These are phyloP conservation scores for Heliconius hewitsoni DNA, from an alignment of 1,140 invertebrate species.

Conservation along the genomic window DNA sequence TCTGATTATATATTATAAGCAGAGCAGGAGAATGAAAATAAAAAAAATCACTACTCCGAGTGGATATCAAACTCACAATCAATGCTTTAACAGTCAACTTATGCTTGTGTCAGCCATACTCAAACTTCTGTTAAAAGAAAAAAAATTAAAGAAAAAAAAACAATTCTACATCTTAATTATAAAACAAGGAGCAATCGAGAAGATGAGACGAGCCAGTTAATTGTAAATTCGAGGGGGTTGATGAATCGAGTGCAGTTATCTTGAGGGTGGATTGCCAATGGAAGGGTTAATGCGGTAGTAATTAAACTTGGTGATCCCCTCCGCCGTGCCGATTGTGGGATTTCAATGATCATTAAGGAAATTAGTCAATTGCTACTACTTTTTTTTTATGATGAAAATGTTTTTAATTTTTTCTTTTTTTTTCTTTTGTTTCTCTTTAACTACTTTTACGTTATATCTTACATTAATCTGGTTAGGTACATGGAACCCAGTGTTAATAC, in stretches of 20 bases:
- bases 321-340: constrained; percentile 18
- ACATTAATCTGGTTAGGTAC: no score
- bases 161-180: neutral
- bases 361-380: neutral
- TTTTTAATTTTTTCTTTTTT: no score
- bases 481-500: no score
- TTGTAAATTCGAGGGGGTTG: constrained; percentile 10
- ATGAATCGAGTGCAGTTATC: constrained; percentile 60
- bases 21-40: no score
- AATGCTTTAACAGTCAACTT: no score
- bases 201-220: constrained; percentile 1
- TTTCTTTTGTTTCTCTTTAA: no score
- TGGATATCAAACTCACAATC: no score
- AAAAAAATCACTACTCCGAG: no score
- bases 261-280: constrained; percentile 44
- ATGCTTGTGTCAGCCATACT: no score
- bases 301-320: constrained; percentile 57
- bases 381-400: neutral
- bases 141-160: neutral
- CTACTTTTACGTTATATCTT: no score
- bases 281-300: constrained; percentile 57
- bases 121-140: neutral
- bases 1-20: no score
- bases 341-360: constrained; percentile 14
- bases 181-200: constrained; percentile 15